Evolutionary conservation across 2,797 vertebrate species (phyloP).

Genomic region (Silurus aristotelis): DNA sequence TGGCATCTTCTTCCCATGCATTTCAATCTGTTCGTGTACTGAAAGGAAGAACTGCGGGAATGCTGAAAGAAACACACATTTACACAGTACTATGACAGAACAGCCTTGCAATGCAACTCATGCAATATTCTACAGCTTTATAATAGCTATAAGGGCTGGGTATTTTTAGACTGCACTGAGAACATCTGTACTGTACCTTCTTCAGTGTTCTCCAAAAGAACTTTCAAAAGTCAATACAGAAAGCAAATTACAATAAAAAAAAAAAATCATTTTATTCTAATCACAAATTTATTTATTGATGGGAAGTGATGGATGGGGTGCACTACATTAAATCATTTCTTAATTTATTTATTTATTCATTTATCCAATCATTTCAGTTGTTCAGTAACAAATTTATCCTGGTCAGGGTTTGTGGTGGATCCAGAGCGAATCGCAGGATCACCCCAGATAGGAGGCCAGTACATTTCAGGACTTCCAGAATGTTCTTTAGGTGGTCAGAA

Average conservation of each 20-base stretch:
- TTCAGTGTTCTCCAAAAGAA: background rate
- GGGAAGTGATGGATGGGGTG: background rate
- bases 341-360: background rate
- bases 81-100: conserved; percentile 17
- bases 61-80: conserved; percentile 20
- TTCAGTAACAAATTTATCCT: background rate
- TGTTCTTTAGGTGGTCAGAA: background rate
- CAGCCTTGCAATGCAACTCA: background rate
- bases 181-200: background rate
- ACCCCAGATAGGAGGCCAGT: background rate
- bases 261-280: background rate
- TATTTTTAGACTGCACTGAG: background rate
- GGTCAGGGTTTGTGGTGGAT: background rate
- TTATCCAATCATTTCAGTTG: background rate
- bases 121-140: background rate
- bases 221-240: background rate
- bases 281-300: background rate
- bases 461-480: too few species aligned
- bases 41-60: conserved; percentile 26
- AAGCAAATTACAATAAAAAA: background rate
- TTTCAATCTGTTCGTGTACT: conserved; percentile 55
- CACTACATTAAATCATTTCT: background rate
- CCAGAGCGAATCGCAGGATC: background rate
- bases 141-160: background rate
- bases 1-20: conserved; percentile 47